Evolutionary conservation across 2,888 invertebrate species (phyloP), one percentile per base, ranked within the genome.

Genomic region (Halictus quadricinctus): DNA sequence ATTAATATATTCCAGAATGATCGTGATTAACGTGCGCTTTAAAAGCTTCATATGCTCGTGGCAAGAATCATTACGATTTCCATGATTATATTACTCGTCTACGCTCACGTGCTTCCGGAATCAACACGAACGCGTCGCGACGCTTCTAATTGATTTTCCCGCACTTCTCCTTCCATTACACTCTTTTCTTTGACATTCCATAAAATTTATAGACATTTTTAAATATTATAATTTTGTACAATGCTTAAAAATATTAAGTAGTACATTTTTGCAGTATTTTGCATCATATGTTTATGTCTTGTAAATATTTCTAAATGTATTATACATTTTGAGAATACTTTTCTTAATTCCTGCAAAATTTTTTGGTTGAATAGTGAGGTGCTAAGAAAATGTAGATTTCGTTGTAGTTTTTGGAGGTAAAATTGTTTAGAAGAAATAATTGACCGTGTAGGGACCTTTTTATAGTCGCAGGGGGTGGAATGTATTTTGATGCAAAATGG

Each of bases 1-100:
- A 46, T 64, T 72, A 72, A 72, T 3, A 50, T 7, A 1, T 18
- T 6, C 7, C 43, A 25, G 7, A 13, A 8, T 13, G 76, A 72
- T 72, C 7, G 36, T 64, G 21, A 79, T 81, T 48, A 54, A 81
- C 25, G 66, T 18, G 18, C 5, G 2, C 25, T 66, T 73, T 50
- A 29, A n/a, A 3, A 60, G 25, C 25, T 60, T 41, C 36, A 36
- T 46, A 10, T n/a, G 69, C 70, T 72, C 43, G 41, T 25, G 4
- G 13, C 36, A 13, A 46, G 15, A 25, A 15, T 36, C 25, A 12
- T 5, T 36, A 7, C 41, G 58, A 15, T 48, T 50, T 29, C 41
- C 48, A 64, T 64, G 48, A 13, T 50, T 81, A 21, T 43, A 50
- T 64, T 54, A 25, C 13, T 12, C 12, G 54, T 18, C 43, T 12